These are phyloP conservation scores for Odocoileus hemionus DNA, from an alignment of 2,113 vertebrate species.

Conservation along the genomic window DNA sequence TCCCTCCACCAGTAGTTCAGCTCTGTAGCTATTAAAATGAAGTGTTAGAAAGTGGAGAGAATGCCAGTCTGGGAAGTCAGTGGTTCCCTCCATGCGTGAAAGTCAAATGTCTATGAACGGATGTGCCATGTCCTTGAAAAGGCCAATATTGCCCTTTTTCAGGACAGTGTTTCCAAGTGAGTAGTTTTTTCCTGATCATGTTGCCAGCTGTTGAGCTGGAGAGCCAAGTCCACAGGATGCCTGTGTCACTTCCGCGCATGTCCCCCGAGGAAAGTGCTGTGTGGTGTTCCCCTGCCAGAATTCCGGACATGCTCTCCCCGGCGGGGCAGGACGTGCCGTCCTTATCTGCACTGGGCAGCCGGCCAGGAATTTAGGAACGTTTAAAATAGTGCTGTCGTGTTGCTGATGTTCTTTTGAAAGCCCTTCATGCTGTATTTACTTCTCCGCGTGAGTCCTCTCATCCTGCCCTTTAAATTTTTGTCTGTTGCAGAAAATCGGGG, in stretches of 20 bases:
- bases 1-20: background rate
- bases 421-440: background rate
- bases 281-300: background rate
- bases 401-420: slow-evolving; percentile 25
- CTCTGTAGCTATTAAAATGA: background rate
- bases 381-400: slow-evolving; percentile 49
- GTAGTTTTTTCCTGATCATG: background rate
- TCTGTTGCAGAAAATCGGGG: background rate
- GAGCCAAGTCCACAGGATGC: background rate
- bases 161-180: background rate
- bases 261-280: background rate
- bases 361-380: slow-evolving; percentile 57
- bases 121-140: background rate
- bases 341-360: slow-evolving; percentile 55
- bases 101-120: background rate
- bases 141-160: background rate
- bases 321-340: slow-evolving; percentile 34
- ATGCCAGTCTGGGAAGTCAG: background rate
- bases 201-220: background rate
- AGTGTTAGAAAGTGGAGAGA: background rate
- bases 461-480: background rate
- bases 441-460: background rate
- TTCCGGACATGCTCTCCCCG: slow-evolving; percentile 25
- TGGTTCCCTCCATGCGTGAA: background rate
- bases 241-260: fast-evolving